These are phyloP conservation scores for Anhinga anhinga DNA, from an alignment of 2,113 vertebrate genomes.

Conservation along the genomic window DNA sequence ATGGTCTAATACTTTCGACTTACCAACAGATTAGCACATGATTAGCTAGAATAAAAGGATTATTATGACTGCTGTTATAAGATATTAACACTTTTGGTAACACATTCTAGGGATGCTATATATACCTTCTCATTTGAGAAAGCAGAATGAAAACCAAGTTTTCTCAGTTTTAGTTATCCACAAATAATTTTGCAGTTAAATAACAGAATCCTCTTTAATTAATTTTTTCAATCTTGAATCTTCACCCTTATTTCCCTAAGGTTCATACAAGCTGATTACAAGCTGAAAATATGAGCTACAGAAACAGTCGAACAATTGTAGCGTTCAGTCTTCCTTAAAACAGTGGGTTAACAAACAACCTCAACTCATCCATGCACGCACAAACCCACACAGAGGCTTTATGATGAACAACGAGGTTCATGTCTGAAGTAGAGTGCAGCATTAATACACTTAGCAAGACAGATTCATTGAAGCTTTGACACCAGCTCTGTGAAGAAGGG, in stretches of 20 bases:
- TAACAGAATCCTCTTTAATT: background rate
- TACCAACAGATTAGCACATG: slow-evolving; percentile 79
- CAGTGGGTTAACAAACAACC: slow-evolving; percentile 10
- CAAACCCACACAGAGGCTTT: background rate
- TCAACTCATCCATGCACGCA: background rate
- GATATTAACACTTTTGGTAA: slow-evolving; percentile 78
- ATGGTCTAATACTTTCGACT: slow-evolving; percentile 74
- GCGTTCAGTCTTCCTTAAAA: slow-evolving; percentile 18
- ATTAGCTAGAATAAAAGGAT: slow-evolving; percentile 73
- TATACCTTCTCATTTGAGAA: background rate
- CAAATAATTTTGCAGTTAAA: background rate
- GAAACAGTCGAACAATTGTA: background rate
- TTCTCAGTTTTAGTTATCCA: background rate
- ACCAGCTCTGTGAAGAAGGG: slow-evolving; percentile 41
- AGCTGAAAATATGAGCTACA: background rate
- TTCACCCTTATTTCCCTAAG: background rate
- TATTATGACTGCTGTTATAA: slow-evolving; percentile 73
- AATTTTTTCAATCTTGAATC: background rate
- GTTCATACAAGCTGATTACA: background rate
- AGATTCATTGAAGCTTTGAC: slow-evolving; percentile 62
- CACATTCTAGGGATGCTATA: slow-evolving; percentile 33
- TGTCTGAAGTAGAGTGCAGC: slow-evolving; percentile 46
- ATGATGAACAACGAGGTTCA: slow-evolving; percentile 46
- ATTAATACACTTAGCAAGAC: slow-evolving; percentile 62
- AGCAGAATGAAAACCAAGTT: background rate